Conservation (phyloP, 2,888 invertebrate species). For the Ennomos quercinarius region DNA sequence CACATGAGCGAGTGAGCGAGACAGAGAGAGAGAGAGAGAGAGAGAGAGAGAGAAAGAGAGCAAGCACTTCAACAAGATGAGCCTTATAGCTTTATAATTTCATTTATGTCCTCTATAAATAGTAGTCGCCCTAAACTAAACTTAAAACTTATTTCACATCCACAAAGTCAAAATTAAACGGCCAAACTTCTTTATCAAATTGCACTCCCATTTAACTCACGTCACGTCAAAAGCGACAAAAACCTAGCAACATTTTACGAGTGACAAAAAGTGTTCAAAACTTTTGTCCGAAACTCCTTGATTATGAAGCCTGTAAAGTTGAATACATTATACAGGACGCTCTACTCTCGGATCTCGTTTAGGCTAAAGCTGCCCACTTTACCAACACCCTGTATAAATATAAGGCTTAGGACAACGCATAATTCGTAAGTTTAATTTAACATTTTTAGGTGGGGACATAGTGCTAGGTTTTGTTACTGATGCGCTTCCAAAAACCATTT, state of each 20-base stretch:
- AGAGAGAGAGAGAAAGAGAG: too few relatives aligned
- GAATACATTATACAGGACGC: conserved; percentile 35
- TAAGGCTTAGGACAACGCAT: conserved; percentile 34
- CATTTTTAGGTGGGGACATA: conserved; percentile 14
- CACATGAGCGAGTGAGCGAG: too few relatives aligned
- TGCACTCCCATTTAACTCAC: not conserved
- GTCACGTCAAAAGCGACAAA: conserved; percentile 7
- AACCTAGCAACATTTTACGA: conserved; percentile 8
- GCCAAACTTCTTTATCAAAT: not conserved
- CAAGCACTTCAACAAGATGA: too few relatives aligned
- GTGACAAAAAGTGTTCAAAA: conserved; percentile 19
- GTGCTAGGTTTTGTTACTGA: conserved; percentile 1
- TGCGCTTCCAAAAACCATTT: not conserved
- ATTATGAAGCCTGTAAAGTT: conserved; percentile 23
- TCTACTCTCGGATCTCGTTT: conserved; percentile 33
- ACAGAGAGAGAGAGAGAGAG: too few relatives aligned
- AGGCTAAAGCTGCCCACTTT: conserved; percentile 38
- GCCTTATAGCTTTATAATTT: too few relatives aligned
- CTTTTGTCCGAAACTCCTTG: conserved; percentile 22
- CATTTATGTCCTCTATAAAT: too few relatives aligned
- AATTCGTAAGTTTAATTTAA: conserved; percentile 37
- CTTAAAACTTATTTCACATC: not conserved
- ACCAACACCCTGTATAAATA: conserved; percentile 37
- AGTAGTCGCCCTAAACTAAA: not conserved
- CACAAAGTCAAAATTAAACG: not conserved